Base-by-base conservation (phyloP, 2,888 invertebrate species). In the Pocota personata region DNA sequence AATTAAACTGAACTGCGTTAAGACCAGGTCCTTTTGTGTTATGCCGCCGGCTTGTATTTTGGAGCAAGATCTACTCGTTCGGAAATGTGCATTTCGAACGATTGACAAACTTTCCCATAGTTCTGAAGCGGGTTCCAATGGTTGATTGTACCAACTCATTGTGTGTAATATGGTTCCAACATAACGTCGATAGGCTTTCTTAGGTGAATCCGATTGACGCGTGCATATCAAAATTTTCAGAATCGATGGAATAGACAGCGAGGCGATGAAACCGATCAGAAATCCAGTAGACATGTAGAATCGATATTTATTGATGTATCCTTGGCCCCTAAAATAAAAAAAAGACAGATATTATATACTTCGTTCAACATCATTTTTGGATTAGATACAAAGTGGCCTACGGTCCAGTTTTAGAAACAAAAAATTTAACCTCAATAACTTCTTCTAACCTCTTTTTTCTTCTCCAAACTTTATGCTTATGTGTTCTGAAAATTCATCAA, bases 1-100 rank as follows among this genome's bases (percentile, higher is more conserved):
- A 90, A 98, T 94, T 90, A 98, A 98, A 2, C 97, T 97, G 90
- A 97, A 97, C 92, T 97, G 97, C 0, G 98, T 97, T 12, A 98
- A 90, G 0, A 96, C 96, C 94, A 98, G 94, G 90, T 98, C 97
- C 87, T 95, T 94, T 91, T 98, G 98, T 0, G 95, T 95, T 40
- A 97, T 95, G 32, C 93, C 92, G 0, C 94, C 94, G 0, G 92
- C 92, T 6, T 93, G 90, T 10, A 89, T 90, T 32, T 94, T 92
- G 93, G 92, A 91, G 6, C 93, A 91, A 0, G 92, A 91, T 14
- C 93, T 92, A 52, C 95, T 95, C 0, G 95, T 95, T 1, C 94
- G 93, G 48, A 95, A 92, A 89, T 97, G 97, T 4, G 95, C 94
- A 30, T 92, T 93, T 58, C 96, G 94, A 0, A 97, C 96, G 14